These are phyloP conservation scores for Lepidonotus clava DNA, from an alignment of 2,888 invertebrate species.

Conservation along the genomic window DNA sequence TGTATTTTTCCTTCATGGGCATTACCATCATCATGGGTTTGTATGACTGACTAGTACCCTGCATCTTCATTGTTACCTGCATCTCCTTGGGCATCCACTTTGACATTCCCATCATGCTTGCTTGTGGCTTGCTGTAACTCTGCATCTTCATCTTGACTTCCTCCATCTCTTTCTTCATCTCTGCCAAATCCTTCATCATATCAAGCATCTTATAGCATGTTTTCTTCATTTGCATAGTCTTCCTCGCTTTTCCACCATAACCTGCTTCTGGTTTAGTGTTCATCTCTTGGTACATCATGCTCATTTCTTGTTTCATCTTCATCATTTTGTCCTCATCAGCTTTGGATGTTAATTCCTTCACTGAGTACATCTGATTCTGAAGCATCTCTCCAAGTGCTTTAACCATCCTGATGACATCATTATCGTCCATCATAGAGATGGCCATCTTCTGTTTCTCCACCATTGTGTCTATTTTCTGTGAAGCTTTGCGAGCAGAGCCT, in stretches of 20 bases:
- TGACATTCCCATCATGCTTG: neutral
- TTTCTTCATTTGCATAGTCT: too few species aligned
- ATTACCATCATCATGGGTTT: neutral
- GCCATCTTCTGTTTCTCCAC: neutral
- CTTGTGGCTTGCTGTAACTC: neutral
- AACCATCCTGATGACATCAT: neutral
- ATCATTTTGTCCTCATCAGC: too few species aligned
- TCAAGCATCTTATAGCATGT: too few species aligned
- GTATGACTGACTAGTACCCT: neutral
- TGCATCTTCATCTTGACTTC: neutral
- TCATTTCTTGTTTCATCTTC: too few species aligned
- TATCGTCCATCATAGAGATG: neutral
- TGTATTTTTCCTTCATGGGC: too few species aligned
- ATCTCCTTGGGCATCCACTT: neutral
- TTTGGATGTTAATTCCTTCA: too few species aligned
- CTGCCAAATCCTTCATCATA: neutral
- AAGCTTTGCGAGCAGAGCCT: too few species aligned
- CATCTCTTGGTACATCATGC: too few species aligned
- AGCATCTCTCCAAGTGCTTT: neutral
- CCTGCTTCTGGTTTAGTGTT: too few species aligned
- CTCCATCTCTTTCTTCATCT: neutral
- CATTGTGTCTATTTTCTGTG: too few species aligned
- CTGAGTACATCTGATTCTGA: neutral
- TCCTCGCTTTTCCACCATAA: too few species aligned
- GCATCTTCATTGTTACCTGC: neutral